Evolutionary conservation across 1,140 invertebrate genomes (phyloP), one percentile per base, ranked within the genome.

Genomic region (Lepidotrigona ventralis): DNA sequence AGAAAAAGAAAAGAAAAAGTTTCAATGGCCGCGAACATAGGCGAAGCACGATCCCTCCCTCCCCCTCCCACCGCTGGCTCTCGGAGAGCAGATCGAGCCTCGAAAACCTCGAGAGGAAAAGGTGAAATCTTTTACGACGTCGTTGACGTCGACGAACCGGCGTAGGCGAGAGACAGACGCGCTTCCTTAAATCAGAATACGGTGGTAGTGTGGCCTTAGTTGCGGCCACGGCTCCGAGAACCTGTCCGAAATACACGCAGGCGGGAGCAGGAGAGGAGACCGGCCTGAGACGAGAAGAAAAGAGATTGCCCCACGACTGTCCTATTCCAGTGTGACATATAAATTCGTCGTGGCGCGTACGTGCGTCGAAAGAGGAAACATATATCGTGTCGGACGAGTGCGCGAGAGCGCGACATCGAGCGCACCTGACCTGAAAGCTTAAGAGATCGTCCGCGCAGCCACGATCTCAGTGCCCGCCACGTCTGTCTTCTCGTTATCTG

Each of bases 371-470:
- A 91, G 85, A 90, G 86, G 86, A 90, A 89, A 90, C 88, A 90
- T 90, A 89, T 91, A 89, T 90, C 86, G 89, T 88, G 85, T 80
- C 81, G 85, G 84, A 71, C 85, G 85, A 86, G 81, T 81, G 80
- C 84, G 83, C 85, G 82, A 84, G 85, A 88, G 86, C 84, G 87
- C 89, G 89, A 89, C 86, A 85, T 84, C 83, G 82, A 77, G 82
- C 87, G 89, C 88, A 91, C 91, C 90, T 92, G 91, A 92, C 90
- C 87, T 88, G 91, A 91, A 92, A 91, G 82, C 88, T 88, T 90
- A 87, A 91, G 71, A 66, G 71, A 66, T 82, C 81, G 51, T 70
- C 53, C 70, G 68, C 70, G 68, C 56, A 74, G 79, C 68, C 79
- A 81, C 84, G 72, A 79, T 70, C 75, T 77, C 80, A 74, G 58